These are phyloP conservation scores for Lonchura striata DNA, from an alignment of 2,113 vertebrate species.

Conservation along the genomic window DNA sequence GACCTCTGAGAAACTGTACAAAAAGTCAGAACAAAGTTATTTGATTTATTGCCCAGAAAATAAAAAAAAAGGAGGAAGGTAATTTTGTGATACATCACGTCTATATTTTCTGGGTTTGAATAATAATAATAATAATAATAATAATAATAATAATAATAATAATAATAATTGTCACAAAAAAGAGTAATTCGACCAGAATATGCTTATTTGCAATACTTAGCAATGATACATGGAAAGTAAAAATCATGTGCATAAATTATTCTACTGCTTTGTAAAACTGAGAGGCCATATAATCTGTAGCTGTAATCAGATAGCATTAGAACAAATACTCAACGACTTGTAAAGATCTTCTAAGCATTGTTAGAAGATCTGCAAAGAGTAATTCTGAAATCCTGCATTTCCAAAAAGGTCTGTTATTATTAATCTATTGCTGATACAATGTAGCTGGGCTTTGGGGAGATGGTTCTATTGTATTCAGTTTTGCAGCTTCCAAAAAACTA, in stretches of 20 bases:
- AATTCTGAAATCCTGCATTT: background rate
- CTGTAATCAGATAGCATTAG: background rate
- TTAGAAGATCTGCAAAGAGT: background rate
- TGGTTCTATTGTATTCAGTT: background rate
- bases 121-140: too few relatives aligned
- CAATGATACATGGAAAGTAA: background rate
- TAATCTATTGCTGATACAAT: background rate
- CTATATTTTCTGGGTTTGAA: background rate
- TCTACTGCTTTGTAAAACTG: background rate
- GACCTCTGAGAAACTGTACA: background rate
- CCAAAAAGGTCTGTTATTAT: background rate
- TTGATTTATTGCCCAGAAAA: background rate
- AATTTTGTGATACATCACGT: background rate
- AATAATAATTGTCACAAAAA: background rate
- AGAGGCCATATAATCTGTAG: background rate
- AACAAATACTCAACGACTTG: background rate
- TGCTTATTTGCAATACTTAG: background rate
- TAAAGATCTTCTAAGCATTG: background rate
- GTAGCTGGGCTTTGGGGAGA: background rate
- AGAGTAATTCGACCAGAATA: background rate
- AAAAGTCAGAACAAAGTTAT: background rate
- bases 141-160: too few relatives aligned
- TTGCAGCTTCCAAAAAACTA: slow-evolving; percentile 4
- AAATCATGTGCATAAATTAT: background rate
- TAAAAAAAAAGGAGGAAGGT: accelerated